Evolutionary conservation across 35 echinoderm and acorn worm species (phyloP), one percentile per base, ranked within the genome.

Genomic region (Ophiothrix spiculata): DNA sequence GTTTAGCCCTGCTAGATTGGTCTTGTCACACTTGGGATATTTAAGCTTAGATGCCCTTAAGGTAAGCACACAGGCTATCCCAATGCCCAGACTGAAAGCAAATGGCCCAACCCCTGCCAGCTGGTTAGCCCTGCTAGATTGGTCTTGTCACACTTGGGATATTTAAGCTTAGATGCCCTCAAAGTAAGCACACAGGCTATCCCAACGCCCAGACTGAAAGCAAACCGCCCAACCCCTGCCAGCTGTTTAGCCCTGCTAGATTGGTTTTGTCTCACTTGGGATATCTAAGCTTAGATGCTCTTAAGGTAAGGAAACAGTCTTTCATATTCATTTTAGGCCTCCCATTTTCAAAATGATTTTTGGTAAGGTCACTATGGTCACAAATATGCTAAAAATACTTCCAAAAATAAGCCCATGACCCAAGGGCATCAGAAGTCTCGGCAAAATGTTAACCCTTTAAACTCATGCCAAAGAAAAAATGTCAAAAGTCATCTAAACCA

Each of bases 21-120:
- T 97, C 0, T 63, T 97, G 19, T 97, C 91, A 1, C 91, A 97
- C n/a, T 73, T 97, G 4, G 95, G 95, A 75, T 97, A 91, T 76
- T 85, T 97, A 17, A 88, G 69, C 45, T 64, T 97, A 39, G 91
- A 91, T 19, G 73, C 85, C 38, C 78, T 97, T 37, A 90, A 91
- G 88, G 95, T 16, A 77, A 69, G 17, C 88, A 82, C 56, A 83
- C 64, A 19, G 91, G 85, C 32, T 97, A 88, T 85, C 95, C 95
- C 28, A 97, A 97, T 78, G 85, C 91, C 42, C 91, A 90, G 38
- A 97, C 85, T 8, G 95, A 97, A 60, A 54, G 85, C 34, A 97
- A 91, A 78, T 88, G 91, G 40, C 95, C 95, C 35, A 86, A 56
- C 45, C 95, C 95, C 6, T 90, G 85, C 4, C 83, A 85, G 39